Percentiles rank a stretch among this genome's conserved stretches.
phyloP scores from a whole-genome alignment of 2,797 vertebrate genomes.

The Betta splendens region DNA sequence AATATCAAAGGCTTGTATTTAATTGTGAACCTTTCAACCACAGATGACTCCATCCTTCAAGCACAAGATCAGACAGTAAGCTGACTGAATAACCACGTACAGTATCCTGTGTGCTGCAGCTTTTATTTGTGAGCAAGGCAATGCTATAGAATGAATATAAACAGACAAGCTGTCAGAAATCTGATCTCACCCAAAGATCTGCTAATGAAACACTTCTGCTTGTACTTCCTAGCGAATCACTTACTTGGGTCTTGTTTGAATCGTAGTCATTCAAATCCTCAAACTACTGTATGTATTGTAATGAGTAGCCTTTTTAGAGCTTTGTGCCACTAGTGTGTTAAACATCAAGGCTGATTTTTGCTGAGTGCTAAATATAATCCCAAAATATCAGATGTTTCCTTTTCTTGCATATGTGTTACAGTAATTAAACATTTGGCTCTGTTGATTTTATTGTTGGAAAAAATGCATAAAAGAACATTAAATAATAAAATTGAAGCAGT shows the following conservation, averaged over 20 bases:
- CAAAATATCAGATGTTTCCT: no score
- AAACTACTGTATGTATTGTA: background rate
- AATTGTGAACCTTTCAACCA: slow-evolving; percentile 19
- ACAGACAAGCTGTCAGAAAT: background rate
- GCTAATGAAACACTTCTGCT: background rate
- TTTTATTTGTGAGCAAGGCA: background rate
- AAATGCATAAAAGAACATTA: no score
- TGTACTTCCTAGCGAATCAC: no score
- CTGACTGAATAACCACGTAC: background rate
- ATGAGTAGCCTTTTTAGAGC: background rate
- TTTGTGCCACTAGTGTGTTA: background rate
- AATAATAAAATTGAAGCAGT: no score
- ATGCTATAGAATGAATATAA: background rate
- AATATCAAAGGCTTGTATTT: fast-evolving
- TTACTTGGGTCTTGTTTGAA: no score
- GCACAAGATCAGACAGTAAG: fast-evolving
- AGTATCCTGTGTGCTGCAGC: background rate
- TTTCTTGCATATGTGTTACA: no score
- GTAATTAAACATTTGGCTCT: no score
- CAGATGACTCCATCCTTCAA: slow-evolving; percentile 20
- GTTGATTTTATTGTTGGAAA: no score
- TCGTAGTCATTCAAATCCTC: no score
- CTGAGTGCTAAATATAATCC: no score
- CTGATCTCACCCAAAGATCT: background rate
- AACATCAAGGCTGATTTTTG: background rate